Base-by-base conservation (phyloP, 2,113 vertebrate genomes). In the Fregetta grallaria region DNA sequence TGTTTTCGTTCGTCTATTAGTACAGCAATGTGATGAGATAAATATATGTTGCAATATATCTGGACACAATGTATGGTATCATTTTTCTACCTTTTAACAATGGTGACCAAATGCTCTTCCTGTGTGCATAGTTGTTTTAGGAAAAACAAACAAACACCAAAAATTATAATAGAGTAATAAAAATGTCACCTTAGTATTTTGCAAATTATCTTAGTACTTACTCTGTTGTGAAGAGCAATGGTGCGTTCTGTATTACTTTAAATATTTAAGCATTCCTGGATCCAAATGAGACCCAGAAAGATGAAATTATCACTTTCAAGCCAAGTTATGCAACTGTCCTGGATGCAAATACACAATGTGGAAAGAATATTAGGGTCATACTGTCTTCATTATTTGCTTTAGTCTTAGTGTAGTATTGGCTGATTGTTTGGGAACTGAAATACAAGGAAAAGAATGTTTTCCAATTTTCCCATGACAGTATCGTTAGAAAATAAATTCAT, bases 1-100 rank as follows among this genome's bases (percentile, higher is more conserved):
- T 99, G 98, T 97, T 99, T 98, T 98, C 98, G 97, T 98, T 98
- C 96, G 98, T 98, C 98, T 98, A 97, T 98, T 98, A 98, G 98
- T 98, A 98, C 84, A 98, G 97, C 97, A 97, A 97, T 98, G 98
- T 98, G 96, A 96, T 97, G 97, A 98, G 97, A 98, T 98, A 98
- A 98, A 98, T 98, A 98, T 98, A 98, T 98, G 98, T 98, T 98
- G 96, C 97, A 88, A 82, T 66, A 73, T 68, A 78, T 94, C 79
- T 90, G 87, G 92, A 88, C 66, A 93, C 77, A 91, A 94, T 95
- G 49, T 90, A 53, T 50, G 66, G 47, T 85, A 42, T 79, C n/a
- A 72, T 67, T 95, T 29, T 62, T 93, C 67, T 95, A 96, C 96
- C 76, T 97, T 55, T 56, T 96, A 95, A 94, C 91, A 65, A 45